These are phyloP conservation scores for Nephrotoma flavescens DNA, from an alignment of 2,888 invertebrate genomes.

Conservation along the genomic window DNA sequence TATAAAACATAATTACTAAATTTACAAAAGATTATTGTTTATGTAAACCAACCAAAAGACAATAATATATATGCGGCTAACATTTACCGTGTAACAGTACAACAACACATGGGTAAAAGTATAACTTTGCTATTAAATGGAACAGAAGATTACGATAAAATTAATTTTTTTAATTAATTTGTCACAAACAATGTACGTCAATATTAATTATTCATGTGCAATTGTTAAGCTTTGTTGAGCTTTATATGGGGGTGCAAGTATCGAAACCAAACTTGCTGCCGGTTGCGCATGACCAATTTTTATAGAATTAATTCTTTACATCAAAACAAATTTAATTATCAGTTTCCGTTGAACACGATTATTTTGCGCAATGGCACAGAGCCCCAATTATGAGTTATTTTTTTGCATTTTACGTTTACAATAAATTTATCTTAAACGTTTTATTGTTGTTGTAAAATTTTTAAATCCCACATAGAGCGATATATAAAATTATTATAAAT, in stretches of 20 bases:
- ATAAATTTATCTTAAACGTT: background rate
- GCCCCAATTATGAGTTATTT: background rate
- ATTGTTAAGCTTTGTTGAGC: background rate
- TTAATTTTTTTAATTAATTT: too few species aligned
- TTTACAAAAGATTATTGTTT: background rate
- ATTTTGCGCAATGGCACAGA: background rate
- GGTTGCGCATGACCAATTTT: background rate
- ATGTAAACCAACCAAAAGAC: background rate
- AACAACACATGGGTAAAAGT: background rate
- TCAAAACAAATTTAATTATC: background rate
- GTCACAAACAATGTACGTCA: background rate
- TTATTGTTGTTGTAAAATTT: background rate
- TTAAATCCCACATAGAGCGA: background rate
- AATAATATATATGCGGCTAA: background rate
- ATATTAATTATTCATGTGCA: background rate
- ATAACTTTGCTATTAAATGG: background rate
- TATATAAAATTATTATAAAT: background rate
- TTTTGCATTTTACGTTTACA: background rate
- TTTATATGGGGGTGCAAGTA: background rate
- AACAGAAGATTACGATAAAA: too few species aligned
- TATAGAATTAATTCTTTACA: background rate
- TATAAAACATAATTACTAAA: background rate
- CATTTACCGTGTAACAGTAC: background rate
- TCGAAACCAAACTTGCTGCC: background rate
- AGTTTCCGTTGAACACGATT: background rate